These are phyloP conservation scores for Sturnus vulgaris DNA, from an alignment of 2,113 vertebrate genomes.

Conservation along the genomic window DNA sequence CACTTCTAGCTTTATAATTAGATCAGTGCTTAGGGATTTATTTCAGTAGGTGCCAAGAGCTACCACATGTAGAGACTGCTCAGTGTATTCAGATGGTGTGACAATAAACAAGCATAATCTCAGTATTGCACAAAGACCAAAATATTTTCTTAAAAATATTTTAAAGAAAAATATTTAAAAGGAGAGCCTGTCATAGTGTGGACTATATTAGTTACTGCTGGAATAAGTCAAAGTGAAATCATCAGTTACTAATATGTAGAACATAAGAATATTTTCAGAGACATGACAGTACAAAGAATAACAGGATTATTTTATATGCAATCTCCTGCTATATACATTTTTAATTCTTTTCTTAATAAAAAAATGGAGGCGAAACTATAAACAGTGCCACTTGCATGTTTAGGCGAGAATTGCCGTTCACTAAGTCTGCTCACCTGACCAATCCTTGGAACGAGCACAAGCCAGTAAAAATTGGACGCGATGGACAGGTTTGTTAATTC, in stretches of 20 bases:
- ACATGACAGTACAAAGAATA: neutral
- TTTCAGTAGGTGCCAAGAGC: neutral
- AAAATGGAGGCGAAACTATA: neutral
- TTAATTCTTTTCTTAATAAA: neutral
- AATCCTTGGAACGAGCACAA: conserved; percentile 99
- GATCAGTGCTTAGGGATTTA: neutral
- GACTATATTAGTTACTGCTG: neutral
- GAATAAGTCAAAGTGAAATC: neutral
- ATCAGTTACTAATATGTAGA: neutral
- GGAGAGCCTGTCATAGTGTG: neutral
- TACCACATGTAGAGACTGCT: neutral
- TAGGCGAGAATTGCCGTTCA: conserved; percentile 95
- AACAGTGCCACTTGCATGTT: conserved; percentile 53
- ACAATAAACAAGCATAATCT: neutral
- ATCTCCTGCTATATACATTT: neutral
- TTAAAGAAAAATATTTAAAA: neutral
- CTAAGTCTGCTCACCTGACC: conserved; percentile 92
- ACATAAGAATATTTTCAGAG: neutral
- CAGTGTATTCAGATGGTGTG: neutral
- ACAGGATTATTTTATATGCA: neutral
- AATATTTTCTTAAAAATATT: neutral
- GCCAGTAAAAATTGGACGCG: conserved; percentile 96
- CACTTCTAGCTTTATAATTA: neutral
- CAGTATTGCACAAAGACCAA: neutral
- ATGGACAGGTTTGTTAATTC: conserved; percentile 88